Base-by-base conservation (phyloP, 1,140 invertebrate genomes). In the Drosophila tropicalis region DNA sequence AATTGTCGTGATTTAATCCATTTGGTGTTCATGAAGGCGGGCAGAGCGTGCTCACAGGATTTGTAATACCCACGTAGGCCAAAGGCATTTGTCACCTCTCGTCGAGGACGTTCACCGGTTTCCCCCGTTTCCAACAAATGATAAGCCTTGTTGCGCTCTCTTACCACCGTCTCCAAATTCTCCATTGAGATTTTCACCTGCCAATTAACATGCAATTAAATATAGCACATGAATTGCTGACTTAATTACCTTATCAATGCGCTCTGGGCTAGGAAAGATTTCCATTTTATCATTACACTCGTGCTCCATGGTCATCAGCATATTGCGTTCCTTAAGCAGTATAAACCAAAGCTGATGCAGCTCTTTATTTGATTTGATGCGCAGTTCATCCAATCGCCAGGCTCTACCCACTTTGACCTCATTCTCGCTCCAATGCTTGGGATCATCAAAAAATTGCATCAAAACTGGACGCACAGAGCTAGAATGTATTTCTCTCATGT, bases 291-390 rank as follows among this genome's bases (percentile, higher is more conserved):
- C 90, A 58, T 96, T 95, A 86, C 94, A 96, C 87, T 96, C 96
- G 68, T 97, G 94, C 93, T 99, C 96, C 98, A 99, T 99, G 15
- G 99, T 99, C 56, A 98, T 92, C 5, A 99, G 93, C 98, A 99
- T 99, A 92, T 99, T 99, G 66, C 95, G 93, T 93, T 99, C 99
- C 93, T 99, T 99, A 22, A 99, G 92, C 63, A 99, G 93, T 25
- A 99, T 94, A 93, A 95, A 99, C 99, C 99, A 99, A 64, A 99
- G 93, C 94, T 99, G 99, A 87, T 99, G 99, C 54, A 99, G 94
- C 93, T 99, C 99, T 57, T 95, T 93, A 92, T 99, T 99, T 60
- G 97, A 98, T 93, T 99, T 99, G 36, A 99, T 95, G 87, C 98
- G 94, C 29, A 99, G 92, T 93, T 99, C 99, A 83, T 99, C 98